Base-by-base conservation (phyloP, 2,113 vertebrate species). In the Grantiella picta region DNA sequence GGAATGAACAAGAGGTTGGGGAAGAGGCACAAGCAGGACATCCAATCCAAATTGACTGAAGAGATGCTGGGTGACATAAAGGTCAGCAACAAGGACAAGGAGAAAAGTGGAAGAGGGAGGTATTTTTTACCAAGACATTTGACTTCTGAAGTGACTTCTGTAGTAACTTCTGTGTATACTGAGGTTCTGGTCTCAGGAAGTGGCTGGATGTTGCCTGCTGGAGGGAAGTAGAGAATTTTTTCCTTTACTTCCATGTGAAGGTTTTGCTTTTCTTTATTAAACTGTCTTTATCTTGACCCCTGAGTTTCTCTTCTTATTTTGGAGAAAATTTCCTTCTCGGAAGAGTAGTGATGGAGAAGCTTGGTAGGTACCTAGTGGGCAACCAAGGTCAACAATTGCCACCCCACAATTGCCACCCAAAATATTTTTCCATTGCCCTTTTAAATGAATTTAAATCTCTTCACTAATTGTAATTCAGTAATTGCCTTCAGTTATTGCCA, bases 201-300 rank as follows among this genome's bases (percentile, higher is more conserved):
- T 15, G 13, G 3, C 29, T 56, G 50, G 35, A 42, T 5, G 7
- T 24, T 1, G 0, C 2, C 61, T 61, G 15, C 27, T 71, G 23
- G 9, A 14, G 8, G 23, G 23, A 56, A 50, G 10, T 12, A 79
- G 7, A 50, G 36, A 44, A 2, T 25, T 36, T 13, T 12, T 31
- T 2, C 5, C 5, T 82, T 88, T 73, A 3, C 7, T 92, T 82
- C 15, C 15, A 22, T 3, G 0, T 1, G 1, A 3, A 9, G 4
- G 3, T 8, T 69, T 82, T 76, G 5, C 0, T 66, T 82, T 63
- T 47, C 9, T 64, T 85, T 52, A 23, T 64, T 42, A 38, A 88
- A 31, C 12, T 36, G 6, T 12, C 15, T 50, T 87, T 38, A 36
- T 27, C 20, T 69, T 0, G 0, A 38, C 3, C 4, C 7, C 18